These are phyloP conservation scores for Melanerpes formicivorus DNA, from an alignment of 2,113 vertebrate species.

Conservation along the genomic window DNA sequence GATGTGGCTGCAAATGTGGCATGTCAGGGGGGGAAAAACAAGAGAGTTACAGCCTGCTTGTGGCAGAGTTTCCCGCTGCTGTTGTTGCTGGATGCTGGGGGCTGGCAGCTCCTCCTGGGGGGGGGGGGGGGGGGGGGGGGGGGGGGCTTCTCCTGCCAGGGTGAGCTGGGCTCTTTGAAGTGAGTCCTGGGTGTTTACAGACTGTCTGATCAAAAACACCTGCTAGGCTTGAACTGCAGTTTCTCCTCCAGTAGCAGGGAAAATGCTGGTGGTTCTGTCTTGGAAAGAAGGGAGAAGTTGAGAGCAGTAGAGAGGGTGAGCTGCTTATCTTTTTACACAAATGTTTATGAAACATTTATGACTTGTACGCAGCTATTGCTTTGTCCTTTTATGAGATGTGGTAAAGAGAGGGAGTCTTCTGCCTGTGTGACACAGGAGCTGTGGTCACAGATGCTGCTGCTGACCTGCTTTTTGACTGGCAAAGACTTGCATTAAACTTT, in stretches of 20 bases:
- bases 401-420: not conserved
- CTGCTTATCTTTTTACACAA: not conserved
- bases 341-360: not conserved
- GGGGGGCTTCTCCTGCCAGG: not conserved
- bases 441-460: not conserved
- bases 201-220: not conserved
- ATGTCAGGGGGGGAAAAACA: fast-evolving
- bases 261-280: not conserved
- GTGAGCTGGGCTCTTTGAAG: not conserved
- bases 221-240: not conserved
- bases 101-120: not conserved
- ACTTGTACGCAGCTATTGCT: fast-evolving
- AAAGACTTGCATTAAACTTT: not conserved
- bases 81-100: not conserved
- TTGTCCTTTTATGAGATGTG: not conserved
- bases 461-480: not conserved
- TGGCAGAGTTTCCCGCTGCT: not conserved
- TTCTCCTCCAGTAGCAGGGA: not conserved
- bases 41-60: not conserved
- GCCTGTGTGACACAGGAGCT: fast-evolving
- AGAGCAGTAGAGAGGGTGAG: not conserved
- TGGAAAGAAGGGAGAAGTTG: not conserved
- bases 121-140: fast-evolving
- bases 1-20: not conserved
- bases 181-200: not conserved